Conservation (phyloP, 1,140 invertebrate genomes). For the Drosophila kikkawai region DNA sequence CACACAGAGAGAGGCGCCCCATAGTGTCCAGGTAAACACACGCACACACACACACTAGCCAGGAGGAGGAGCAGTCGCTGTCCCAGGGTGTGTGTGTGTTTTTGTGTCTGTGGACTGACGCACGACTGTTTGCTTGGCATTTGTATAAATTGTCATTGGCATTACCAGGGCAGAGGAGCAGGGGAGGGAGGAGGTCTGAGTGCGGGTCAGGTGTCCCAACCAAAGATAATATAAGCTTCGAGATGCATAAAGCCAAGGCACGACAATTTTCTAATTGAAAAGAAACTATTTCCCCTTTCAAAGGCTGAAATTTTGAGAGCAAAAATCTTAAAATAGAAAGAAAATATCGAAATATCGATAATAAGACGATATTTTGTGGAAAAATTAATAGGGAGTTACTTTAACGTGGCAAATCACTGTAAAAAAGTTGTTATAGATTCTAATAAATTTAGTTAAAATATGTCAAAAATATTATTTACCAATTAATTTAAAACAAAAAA, state of each 20-base stretch:
- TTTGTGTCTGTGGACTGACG: background rate
- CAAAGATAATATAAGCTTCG: background rate
- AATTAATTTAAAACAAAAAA: too few relatives aligned
- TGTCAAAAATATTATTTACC: too few relatives aligned
- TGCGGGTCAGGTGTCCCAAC: background rate
- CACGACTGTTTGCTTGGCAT: slow-evolving; percentile 27
- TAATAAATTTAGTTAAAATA: too few relatives aligned
- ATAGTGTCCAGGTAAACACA: slow-evolving; percentile 22
- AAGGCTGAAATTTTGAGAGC: too few relatives aligned
- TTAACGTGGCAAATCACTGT: too few relatives aligned
- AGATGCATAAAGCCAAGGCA: background rate
- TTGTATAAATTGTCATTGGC: slow-evolving; percentile 41
- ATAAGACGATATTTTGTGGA: too few relatives aligned
- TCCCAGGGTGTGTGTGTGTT: background rate
- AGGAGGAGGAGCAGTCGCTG: background rate
- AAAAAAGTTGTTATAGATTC: too few relatives aligned
- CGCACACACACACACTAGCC: background rate
- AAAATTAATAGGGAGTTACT: too few relatives aligned
- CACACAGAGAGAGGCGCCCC: slow-evolving; percentile 18
- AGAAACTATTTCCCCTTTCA: too few relatives aligned
- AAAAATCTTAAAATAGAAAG: too few relatives aligned
- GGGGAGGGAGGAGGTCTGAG: background rate
- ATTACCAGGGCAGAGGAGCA: background rate
- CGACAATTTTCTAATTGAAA: too few relatives aligned
- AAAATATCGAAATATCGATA: too few relatives aligned